Evolutionary conservation across 2,113 vertebrate species (phyloP).

Genomic region (Spilogale gracilis): DNA sequence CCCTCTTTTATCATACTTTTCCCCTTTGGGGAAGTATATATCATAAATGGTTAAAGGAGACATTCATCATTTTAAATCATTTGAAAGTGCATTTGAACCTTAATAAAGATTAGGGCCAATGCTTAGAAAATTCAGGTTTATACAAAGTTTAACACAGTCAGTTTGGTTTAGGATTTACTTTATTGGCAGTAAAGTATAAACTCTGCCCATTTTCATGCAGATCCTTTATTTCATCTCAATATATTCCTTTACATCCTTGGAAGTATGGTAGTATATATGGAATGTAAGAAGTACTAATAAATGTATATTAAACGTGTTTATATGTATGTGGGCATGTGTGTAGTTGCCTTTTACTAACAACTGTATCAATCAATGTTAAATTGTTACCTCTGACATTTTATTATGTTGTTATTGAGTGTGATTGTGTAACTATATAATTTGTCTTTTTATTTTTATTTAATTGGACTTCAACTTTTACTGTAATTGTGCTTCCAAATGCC

Average conservation of each 20-base stretch:
- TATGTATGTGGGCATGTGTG: conserved; percentile 63
- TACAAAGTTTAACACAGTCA: conserved; percentile 74
- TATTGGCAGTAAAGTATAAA: conserved; percentile 64
- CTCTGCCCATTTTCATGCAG: conserved; percentile 65
- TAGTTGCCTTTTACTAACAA: conserved; percentile 73
- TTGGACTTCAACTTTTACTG: conserved; percentile 78
- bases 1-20: conserved; percentile 66
- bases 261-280: conserved; percentile 20
- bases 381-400: conserved; percentile 70
- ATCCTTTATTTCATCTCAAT: conserved; percentile 77
- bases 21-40: not conserved
- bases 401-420: conserved; percentile 75
- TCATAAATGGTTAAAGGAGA: conserved; percentile 78
- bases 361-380: conserved; percentile 65
- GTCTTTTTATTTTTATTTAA: conserved; percentile 78
- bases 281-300: not conserved
- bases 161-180: conserved; percentile 80
- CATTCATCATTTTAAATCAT: conserved; percentile 70
- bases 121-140: conserved; percentile 35
- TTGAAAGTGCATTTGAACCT: conserved; percentile 72
- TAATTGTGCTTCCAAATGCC: conserved; percentile 87
- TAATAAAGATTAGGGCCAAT: not conserved
- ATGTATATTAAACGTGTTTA: not conserved
- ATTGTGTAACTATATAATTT: conserved; percentile 67
- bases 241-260: conserved; percentile 29